A percentile compares a stretch with the other conserved stretches of the same genome.
These are phyloP conservation scores for Ennomos fuscantarius DNA, from an alignment of 2,888 invertebrate genomes.

Conservation along the genomic window DNA sequence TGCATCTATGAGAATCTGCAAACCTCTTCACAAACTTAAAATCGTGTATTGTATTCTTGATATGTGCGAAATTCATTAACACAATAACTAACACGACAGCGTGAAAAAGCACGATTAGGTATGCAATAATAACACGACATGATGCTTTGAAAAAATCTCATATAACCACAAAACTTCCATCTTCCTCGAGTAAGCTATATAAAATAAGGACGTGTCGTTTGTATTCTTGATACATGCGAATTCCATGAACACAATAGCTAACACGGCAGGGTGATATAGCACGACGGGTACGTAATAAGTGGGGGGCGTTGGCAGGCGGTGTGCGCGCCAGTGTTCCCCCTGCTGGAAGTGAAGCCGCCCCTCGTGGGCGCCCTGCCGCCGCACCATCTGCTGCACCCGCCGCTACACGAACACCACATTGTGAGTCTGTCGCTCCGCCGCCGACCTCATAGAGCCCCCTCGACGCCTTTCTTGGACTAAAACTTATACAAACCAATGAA, in stretches of 20 bases:
- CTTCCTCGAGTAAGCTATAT: no score
- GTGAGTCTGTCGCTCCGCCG: constrained; percentile 69
- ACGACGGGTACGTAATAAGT: constrained; percentile 30
- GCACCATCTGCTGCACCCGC: constrained; percentile 84
- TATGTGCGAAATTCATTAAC: no score
- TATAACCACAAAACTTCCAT: no score
- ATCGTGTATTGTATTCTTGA: no score
- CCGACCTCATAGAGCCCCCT: constrained; percentile 44
- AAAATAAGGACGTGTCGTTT: no score
- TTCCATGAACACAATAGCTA: neutral
- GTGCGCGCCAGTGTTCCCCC: constrained; percentile 83
- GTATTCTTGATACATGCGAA: no score
- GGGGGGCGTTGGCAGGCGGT: constrained; percentile 66
- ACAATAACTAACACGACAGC: no score
- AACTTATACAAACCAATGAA: neutral
- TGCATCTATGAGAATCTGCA: no score
- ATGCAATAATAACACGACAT: no score
- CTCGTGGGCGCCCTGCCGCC: constrained; percentile 81
- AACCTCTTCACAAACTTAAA: no score
- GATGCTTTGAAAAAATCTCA: no score
- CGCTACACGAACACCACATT: constrained; percentile 88
- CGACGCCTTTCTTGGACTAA: constrained; percentile 15
- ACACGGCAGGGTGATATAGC: constrained; percentile 7
- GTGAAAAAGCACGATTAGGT: no score
- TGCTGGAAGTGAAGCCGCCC: constrained; percentile 84